Evolutionary conservation across 2,797 vertebrate species (phyloP).

Genomic region (Momotus momota): DNA sequence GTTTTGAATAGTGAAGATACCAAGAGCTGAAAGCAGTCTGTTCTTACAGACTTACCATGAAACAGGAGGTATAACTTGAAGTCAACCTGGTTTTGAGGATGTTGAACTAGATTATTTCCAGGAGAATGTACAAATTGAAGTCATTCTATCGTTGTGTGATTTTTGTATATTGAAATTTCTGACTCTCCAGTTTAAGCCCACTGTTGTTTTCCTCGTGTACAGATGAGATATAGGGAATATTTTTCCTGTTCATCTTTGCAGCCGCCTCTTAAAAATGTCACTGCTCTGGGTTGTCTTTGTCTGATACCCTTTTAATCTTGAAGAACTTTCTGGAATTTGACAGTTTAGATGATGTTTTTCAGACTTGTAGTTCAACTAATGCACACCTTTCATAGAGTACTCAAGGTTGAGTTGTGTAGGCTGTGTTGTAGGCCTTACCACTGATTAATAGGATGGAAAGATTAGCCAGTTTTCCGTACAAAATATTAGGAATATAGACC

Average conservation of each 20-base stretch:
- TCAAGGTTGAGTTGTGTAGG: rapidly evolving
- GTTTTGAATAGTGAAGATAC: not conserved
- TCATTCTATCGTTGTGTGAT: not conserved
- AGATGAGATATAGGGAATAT: rapidly evolving
- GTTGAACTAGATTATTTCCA: not conserved
- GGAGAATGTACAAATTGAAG: not conserved
- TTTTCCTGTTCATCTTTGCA: not conserved
- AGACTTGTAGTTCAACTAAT: not conserved
- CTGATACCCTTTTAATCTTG: not conserved
- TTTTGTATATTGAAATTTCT: not conserved
- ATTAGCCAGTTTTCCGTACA: not conserved
- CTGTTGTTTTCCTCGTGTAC: rapidly evolving
- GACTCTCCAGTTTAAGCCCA: not conserved
- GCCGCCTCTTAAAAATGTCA: not conserved
- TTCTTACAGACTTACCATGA: rapidly evolving
- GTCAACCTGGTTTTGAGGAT: not conserved
- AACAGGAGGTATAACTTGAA: not conserved
- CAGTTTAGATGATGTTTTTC: not conserved
- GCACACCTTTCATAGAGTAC: not conserved
- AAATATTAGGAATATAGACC: not conserved
- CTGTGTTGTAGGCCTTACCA: not conserved
- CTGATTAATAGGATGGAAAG: not conserved
- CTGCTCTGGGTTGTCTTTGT: not conserved
- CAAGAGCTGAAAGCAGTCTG: not conserved
- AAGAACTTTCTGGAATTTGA: not conserved